Evolutionary conservation across 2,888 invertebrate species (phyloP).

Genomic region (Melipona beecheii): DNA sequence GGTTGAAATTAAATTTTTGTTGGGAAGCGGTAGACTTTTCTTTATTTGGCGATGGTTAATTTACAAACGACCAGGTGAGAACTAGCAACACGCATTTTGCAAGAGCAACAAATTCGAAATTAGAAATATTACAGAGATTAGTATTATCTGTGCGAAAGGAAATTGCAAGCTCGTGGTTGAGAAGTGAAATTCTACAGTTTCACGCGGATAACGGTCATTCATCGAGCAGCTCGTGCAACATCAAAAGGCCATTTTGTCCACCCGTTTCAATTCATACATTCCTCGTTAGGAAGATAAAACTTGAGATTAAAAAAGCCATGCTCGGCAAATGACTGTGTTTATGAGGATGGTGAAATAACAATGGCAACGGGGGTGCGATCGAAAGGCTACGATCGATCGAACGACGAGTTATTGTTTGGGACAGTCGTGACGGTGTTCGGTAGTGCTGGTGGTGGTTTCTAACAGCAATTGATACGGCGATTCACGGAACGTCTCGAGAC

Average conservation of each 20-base stretch:
- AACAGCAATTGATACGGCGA: neutral
- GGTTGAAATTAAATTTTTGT: neutral
- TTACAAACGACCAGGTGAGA: too few species aligned
- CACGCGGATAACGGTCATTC: slow-evolving; percentile 20
- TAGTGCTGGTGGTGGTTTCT: slow-evolving; percentile 64
- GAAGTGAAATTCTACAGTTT: neutral
- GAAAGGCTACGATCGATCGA: neutral
- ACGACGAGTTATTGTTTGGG: neutral
- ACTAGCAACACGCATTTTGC: too few species aligned
- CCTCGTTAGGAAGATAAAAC: slow-evolving; percentile 24
- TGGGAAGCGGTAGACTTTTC: neutral
- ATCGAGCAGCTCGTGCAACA: slow-evolving; percentile 16
- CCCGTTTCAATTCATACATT: slow-evolving; percentile 22
- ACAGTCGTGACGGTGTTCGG: slow-evolving; percentile 33
- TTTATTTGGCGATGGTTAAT: too few species aligned
- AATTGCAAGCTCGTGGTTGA: neutral
- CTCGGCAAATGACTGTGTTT: slow-evolving; percentile 66
- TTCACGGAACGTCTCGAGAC: neutral
- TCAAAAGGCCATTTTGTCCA: slow-evolving; percentile 25
- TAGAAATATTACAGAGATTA: too few species aligned
- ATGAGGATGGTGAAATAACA: slow-evolving; percentile 67
- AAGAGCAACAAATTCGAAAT: too few species aligned
- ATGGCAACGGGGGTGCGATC: slow-evolving; percentile 31
- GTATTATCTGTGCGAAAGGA: neutral
- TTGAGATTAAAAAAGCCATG: slow-evolving; percentile 14